Base-by-base conservation (phyloP, 2,113 vertebrate species). In the Phasianus colchicus region DNA sequence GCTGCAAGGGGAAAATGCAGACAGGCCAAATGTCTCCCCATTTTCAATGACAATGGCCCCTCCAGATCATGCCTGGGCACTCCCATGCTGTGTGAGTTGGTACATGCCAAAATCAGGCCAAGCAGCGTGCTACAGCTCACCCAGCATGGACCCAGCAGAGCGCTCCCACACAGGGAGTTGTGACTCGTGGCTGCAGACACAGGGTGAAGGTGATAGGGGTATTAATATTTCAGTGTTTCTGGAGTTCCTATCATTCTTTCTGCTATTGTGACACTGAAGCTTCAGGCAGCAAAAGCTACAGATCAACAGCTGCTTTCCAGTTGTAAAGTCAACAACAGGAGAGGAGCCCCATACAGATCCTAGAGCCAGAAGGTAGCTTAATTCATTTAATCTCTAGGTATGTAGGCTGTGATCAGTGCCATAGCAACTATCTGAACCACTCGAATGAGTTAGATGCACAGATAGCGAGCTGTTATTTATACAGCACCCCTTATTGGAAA, bases 401-500 rank as follows among this genome's bases (percentile, higher is more conserved):
- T 75, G 80, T 61, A 69, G 90, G 36, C 61, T 54, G 57, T 34
- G 57, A 86, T 80, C 27, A 60, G 72, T 77, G 88, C 79, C 73
- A 78, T 22, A 81, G 90, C 74, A 94, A 95, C 90, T 94, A 78
- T 42, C 89, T 78, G 64, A 90, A 79, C 65, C 83, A 84, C 93
- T 66, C 60, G 38, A 92, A 80, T 40, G 36, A 89, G 40, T 65
- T 65, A 89, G 88, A 90, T 72, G 74, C 36, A 78, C 87, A 90
- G 86, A 88, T 78, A 93, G 63, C 57, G 72, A 85, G 72, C 77
- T 57, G 30, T 88, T 88, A 95, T 86, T 95, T 94, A 86, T 65
- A 91, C 54, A 95, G 88, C 91, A 94, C 57, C 76, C 83, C 95
- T 94, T 92, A 95, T 77, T 95, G 83, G 73, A 91, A 92, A 91